Conservation (phyloP, 2,113 vertebrate genomes). For the Corydoras sp. region DNA sequence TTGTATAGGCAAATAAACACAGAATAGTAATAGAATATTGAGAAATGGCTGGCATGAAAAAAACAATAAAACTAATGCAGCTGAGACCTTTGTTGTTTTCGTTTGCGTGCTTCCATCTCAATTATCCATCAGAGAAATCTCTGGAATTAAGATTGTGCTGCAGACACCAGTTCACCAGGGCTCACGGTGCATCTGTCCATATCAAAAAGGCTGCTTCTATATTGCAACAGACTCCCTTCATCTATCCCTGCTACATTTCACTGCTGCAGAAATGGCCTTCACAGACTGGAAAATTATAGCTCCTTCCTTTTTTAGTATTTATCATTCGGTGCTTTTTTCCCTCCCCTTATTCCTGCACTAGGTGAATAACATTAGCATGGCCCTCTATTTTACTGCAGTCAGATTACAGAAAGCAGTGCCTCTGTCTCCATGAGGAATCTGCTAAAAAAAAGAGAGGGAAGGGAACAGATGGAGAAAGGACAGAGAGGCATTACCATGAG, state of each 20-base stretch:
- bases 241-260: constrained; percentile 58
- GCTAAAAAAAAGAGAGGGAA: constrained; percentile 4
- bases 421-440: constrained; percentile 15
- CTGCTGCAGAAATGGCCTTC: constrained; percentile 32
- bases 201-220: constrained; percentile 29
- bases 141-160: constrained; percentile 28
- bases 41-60: neutral
- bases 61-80: constrained; percentile 43
- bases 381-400: neutral
- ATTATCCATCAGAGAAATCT: constrained; percentile 51
- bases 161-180: constrained; percentile 45
- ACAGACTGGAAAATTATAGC: constrained; percentile 57
- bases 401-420: neutral
- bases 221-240: constrained; percentile 43
- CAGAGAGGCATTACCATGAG: constrained; percentile 23
- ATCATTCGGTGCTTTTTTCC: constrained; percentile 60
- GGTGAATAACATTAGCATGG: neutral
- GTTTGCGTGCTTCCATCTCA: constrained; percentile 58
- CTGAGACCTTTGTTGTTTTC: constrained; percentile 57
- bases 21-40: no score
- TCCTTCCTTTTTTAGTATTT: constrained; percentile 62
- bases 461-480: constrained; percentile 21
- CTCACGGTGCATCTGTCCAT: constrained; percentile 31
- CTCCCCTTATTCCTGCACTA: constrained; percentile 20
- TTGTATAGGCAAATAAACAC: no score